A percentile compares a stretch with the other conserved stretches of the same genome.
These are phyloP conservation scores for Cryptomyrus ogoouensis DNA, from an alignment of 2,113 vertebrate species.

Conservation along the genomic window DNA sequence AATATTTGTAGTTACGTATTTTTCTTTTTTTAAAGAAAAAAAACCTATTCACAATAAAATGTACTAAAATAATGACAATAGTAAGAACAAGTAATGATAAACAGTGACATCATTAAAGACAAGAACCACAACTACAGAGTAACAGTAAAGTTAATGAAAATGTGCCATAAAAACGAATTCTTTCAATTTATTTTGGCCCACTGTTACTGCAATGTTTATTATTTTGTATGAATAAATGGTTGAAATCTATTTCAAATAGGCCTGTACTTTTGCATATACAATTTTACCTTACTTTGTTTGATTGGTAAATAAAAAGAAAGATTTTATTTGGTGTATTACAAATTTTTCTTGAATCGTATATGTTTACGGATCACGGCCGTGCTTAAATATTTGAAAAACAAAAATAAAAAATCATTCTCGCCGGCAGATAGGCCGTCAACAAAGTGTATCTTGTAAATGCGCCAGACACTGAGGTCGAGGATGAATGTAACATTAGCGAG, in stretches of 20 bases:
- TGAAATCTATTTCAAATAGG: background rate
- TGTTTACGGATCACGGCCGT: background rate
- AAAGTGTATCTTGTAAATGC: background rate
- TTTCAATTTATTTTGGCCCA: background rate
- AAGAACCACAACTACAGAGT: background rate
- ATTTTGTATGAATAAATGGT: background rate
- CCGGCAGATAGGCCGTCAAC: background rate
- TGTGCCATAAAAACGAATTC: background rate
- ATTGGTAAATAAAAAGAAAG: background rate
- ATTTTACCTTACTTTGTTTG: background rate
- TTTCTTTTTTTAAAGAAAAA: background rate
- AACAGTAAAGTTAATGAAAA: background rate
- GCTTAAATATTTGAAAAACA: background rate
- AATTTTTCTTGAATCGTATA: background rate
- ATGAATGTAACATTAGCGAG: background rate
- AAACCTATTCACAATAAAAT: background rate
- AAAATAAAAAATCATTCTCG: background rate
- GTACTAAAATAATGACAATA: background rate
- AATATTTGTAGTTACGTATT: background rate
- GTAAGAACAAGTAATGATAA: background rate
- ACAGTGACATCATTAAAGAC: background rate
- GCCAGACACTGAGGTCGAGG: background rate
- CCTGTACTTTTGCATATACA: background rate
- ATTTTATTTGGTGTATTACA: background rate
- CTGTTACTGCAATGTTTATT: background rate